phyloP scores from a whole-genome alignment of 1,140 invertebrate genomes.

The Drosophila tristis region DNA sequence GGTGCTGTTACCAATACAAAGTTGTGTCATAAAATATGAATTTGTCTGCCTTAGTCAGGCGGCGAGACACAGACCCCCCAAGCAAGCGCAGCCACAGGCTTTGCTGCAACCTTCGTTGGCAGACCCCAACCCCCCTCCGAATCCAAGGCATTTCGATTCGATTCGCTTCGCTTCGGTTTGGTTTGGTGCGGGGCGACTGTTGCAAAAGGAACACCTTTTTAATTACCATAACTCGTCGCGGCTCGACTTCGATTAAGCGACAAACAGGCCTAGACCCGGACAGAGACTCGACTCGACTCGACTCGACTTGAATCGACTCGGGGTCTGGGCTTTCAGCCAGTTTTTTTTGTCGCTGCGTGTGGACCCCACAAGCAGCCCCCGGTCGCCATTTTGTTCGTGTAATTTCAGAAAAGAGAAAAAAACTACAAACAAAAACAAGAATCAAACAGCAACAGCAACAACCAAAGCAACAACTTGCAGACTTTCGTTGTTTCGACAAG shows the following conservation, averaged over 20 bases:
- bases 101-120: too few species aligned
- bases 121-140: slow-evolving; percentile 1
- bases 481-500: slow-evolving; percentile 1
- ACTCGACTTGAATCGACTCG: too few species aligned
- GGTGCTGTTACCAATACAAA: slow-evolving; percentile 38
- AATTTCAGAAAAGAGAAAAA: slow-evolving; percentile 47
- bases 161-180: background rate
- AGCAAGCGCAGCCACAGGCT: slow-evolving; percentile 4
- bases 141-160: slow-evolving; percentile 37
- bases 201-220: slow-evolving; percentile 80
- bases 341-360: slow-evolving; percentile 45
- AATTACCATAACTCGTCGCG: slow-evolving; percentile 80
- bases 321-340: slow-evolving; percentile 4
- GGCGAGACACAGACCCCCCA: slow-evolving; percentile 57
- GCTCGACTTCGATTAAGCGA: slow-evolving; percentile 77
- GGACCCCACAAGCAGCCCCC: slow-evolving; percentile 67
- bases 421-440: slow-evolving; percentile 10
- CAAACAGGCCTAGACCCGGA: slow-evolving; percentile 55
- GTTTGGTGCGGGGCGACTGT: slow-evolving; percentile 26
- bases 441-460: slow-evolving; percentile 3
- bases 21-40: slow-evolving; percentile 81
- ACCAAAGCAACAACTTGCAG: slow-evolving; percentile 26
- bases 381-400: slow-evolving; percentile 72
- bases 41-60: slow-evolving; percentile 58
- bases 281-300: slow-evolving; percentile 9